Evolutionary conservation across 35 echinoderm and acorn worm genomes (phyloP).

Genomic region (Holothuria glaberrima): DNA sequence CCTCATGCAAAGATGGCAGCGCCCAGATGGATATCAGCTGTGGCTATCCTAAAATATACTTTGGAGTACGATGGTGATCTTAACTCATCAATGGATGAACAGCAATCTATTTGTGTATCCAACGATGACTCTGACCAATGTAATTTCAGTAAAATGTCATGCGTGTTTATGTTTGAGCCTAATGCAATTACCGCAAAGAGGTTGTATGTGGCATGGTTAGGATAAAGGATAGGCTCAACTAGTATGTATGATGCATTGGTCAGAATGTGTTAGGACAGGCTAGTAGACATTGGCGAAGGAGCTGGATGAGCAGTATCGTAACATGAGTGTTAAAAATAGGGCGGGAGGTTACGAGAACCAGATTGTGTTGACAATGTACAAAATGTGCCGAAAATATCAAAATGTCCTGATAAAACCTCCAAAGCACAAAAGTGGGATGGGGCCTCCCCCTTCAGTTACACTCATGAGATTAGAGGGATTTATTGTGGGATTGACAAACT

Average conservation of each 20-base stretch:
- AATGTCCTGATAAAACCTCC: not conserved
- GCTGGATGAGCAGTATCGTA: constrained; percentile 19
- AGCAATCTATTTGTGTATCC: constrained; percentile 11
- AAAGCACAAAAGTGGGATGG: not conserved
- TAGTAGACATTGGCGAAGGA: constrained; percentile 10
- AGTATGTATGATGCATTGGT: constrained; percentile 5
- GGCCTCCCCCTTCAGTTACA: not conserved
- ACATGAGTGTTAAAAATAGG: not conserved
- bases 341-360: not conserved
- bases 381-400: constrained; percentile 4
- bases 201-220: not conserved
- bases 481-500: constrained; percentile 16
- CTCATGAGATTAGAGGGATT: not conserved
- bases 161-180: not conserved
- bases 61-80: not conserved
- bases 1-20: constrained; percentile 12
- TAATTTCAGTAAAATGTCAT: not conserved
- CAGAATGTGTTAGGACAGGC: not conserved
- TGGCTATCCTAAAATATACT: constrained; percentile 1
- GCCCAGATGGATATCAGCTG: not conserved
- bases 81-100: constrained; percentile 26
- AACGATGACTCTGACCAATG: constrained; percentile 20
- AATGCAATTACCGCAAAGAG: not conserved
- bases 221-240: not conserved
- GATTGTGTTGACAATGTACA: constrained; percentile 15